phyloP scores from a whole-genome alignment of 2,797 vertebrate species.

The Tachyglossus aculeatus region DNA sequence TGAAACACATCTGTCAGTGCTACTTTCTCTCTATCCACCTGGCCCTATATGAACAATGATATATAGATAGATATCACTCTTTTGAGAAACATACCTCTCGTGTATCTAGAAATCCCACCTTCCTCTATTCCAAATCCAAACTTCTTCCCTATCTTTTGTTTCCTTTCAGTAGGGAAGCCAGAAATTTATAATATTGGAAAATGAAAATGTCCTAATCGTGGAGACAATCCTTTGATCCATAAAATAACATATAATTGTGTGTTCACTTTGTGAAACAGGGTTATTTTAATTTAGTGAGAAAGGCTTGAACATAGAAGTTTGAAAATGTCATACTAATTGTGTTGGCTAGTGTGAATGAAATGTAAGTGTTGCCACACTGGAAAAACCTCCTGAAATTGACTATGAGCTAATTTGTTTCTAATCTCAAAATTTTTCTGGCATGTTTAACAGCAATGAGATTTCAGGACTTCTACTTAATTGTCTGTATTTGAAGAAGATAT shows the following conservation, averaged over 20 bases:
- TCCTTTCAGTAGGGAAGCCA: neutral
- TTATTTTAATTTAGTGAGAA: slow-evolving; percentile 29
- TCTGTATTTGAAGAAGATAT: no score
- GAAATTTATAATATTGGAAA: slow-evolving; percentile 51
- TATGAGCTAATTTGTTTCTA: neutral
- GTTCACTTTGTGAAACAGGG: slow-evolving; percentile 39
- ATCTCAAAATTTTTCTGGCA: neutral
- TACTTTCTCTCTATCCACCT: neutral
- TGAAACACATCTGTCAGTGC: neutral
- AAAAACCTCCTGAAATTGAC: slow-evolving; percentile 17
- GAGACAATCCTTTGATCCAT: slow-evolving; percentile 69
- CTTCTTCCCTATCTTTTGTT: neutral
- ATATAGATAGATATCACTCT: no score
- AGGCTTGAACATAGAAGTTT: slow-evolving; percentile 35
- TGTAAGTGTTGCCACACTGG: neutral
- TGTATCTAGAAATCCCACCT: slow-evolving; percentile 15
- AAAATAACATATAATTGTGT: slow-evolving; percentile 49
- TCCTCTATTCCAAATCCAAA: slow-evolving; percentile 9
- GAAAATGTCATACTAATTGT: slow-evolving; percentile 57
- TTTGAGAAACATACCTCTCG: no score
- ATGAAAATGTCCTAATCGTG: slow-evolving; percentile 52
- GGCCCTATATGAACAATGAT: no score
- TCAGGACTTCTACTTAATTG: no score
- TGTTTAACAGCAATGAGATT: no score
- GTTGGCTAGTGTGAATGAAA: slow-evolving; percentile 43